Conservation (phyloP, 2,113 vertebrate genomes). For the Brachypodius melanocephalos region DNA sequence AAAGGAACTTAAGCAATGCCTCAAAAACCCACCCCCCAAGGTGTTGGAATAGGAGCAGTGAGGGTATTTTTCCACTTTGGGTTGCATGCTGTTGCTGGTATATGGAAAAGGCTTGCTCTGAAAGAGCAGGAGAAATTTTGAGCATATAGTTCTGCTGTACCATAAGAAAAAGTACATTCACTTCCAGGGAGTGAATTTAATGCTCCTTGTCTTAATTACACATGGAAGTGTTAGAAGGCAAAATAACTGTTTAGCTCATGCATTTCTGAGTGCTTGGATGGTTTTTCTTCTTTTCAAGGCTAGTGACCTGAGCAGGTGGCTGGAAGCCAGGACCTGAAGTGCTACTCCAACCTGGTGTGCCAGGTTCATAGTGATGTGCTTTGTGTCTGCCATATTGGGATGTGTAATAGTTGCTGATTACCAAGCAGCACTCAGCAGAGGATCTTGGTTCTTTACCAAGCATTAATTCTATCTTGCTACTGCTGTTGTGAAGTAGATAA, state of each 20-base stretch:
- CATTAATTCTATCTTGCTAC: background rate
- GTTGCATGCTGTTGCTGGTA: background rate
- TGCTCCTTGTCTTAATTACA: background rate
- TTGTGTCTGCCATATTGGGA: background rate
- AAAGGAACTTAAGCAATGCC: background rate
- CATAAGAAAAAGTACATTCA: background rate
- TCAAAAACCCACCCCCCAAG: too few relatives aligned
- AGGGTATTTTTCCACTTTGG: background rate
- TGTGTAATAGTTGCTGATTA: background rate
- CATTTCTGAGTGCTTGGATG: background rate
- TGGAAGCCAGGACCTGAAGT: background rate
- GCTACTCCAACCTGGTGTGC: background rate
- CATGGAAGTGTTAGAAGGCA: background rate
- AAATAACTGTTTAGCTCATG: background rate
- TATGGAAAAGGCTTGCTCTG: background rate
- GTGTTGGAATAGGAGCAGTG: accelerated
- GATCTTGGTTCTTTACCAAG: background rate
- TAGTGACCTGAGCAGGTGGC: background rate
- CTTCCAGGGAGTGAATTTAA: background rate
- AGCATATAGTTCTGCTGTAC: background rate
- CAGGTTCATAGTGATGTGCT: background rate
- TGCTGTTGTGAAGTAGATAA: background rate
- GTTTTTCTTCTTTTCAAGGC: background rate
- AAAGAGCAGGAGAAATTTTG: background rate
- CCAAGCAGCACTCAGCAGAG: background rate